Percentiles rank a stretch among this genome's conserved stretches.
Conservation (phyloP, 2,888 invertebrate genomes). For the Caenorhabditis virilis region DNA sequence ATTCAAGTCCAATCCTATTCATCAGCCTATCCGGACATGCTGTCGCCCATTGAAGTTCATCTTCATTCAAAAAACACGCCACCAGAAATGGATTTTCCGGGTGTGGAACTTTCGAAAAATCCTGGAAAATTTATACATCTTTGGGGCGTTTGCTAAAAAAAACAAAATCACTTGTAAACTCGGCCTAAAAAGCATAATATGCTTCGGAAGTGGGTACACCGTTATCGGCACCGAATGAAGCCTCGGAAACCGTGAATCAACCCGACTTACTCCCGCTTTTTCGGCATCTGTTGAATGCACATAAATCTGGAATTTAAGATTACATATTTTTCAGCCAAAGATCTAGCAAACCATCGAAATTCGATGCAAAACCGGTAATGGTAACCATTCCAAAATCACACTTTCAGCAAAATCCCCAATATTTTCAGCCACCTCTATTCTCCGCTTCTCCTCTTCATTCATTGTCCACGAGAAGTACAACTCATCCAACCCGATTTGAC, state of each 20-base stretch:
- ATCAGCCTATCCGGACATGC: conserved; percentile 59
- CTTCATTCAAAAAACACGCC: conserved; percentile 52
- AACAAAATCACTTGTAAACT: conserved; percentile 19
- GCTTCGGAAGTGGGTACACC: conserved; percentile 28
- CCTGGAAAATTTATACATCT: conserved; percentile 15
- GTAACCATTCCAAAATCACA: conserved; percentile 6
- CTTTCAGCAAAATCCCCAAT: too few species aligned
- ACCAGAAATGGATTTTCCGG: conserved; percentile 45
- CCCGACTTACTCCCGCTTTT: conserved; percentile 37
- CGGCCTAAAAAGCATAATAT: conserved; percentile 43
- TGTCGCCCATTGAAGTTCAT: conserved; percentile 58
- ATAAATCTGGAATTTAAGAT: conserved; percentile 27
- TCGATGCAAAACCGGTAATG: conserved; percentile 31
- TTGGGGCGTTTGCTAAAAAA: background rate
- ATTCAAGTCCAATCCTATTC: conserved; percentile 54
- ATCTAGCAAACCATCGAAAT: conserved; percentile 29
- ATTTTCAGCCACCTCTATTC: conserved; percentile 14
- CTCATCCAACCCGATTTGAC: conserved; percentile 48
- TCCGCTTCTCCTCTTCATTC: conserved; percentile 14
- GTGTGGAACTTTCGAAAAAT: conserved; percentile 12
- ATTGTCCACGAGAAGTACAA: conserved; percentile 39
- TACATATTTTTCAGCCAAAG: background rate
- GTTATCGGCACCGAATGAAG: conserved; percentile 26
- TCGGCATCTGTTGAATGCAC: conserved; percentile 31
- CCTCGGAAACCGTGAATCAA: conserved; percentile 22